Evolutionary conservation across 2,797 vertebrate species (phyloP), one percentile per base, ranked within the genome.

Genomic region (Anguilla obscura): DNA sequence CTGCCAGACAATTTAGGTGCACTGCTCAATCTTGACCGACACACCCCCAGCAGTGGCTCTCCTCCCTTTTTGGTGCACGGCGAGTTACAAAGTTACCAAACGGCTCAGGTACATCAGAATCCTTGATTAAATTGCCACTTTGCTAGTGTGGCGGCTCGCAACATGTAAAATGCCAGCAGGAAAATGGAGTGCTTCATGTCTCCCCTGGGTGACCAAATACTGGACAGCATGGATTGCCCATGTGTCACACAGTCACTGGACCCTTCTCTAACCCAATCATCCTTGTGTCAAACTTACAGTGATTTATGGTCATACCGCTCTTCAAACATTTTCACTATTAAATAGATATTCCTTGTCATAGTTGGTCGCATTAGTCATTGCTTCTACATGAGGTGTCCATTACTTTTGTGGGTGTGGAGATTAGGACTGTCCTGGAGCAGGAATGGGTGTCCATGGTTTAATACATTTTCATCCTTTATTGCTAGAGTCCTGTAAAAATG

Each of bases 251-350:
- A 82, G 40, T 45, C 40, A 24, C 40, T 80, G 76, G 14, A 12
- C 5, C 74, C 33, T 40, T 21, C 76, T 80, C 3, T 80, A 80
- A 48, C 76, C 3, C 16, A 85, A 58, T 60, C 84, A 60, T 58
- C 54, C 74, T 86, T 40, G 3, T 86, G 71, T 50, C 74, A n/a
- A 18, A 54, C 50, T 74, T 74, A 33, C 71, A 74, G 85, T 48
- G 45, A 48, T 40, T 0, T 90, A 50, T 21, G n/a, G 50, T 84
- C 80, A 50, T 27, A 45, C 40, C 50, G 4, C 50, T 54, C n/a
- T 84, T 54, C 24, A 5, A 6, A 40, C 33, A 40, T 9, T 52
- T 27, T 0, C 27, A 10, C 14, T 27, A 1, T 54, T 79, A 18
- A 16, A 21, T 24, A 14, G 6, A 40, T 79, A 45, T 14, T 0